phyloP scores from a whole-genome alignment of 2,888 invertebrate species.

The Lithosia quadra region DNA sequence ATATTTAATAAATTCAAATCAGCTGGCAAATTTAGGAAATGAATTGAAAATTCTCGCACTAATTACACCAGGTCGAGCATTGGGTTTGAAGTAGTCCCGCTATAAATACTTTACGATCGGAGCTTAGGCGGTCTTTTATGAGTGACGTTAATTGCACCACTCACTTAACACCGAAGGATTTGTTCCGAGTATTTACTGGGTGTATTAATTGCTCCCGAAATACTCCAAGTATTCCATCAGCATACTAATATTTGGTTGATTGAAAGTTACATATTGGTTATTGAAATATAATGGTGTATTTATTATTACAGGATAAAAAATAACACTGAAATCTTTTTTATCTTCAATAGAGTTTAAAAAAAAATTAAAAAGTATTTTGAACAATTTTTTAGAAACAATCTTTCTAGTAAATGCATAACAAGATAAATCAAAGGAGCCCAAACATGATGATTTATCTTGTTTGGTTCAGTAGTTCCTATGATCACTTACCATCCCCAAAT shows the following conservation, averaged over 20 bases:
- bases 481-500: too few relatives aligned
- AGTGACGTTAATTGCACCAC: slow-evolving; percentile 64
- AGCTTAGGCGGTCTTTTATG: slow-evolving; percentile 50
- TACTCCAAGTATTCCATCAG: slow-evolving; percentile 3
- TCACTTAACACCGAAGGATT: slow-evolving; percentile 39
- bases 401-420: too few relatives aligned
- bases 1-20: slow-evolving; percentile 7
- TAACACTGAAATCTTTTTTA: too few relatives aligned
- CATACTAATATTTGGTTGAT: neutral
- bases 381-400: too few relatives aligned
- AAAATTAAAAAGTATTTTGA: too few relatives aligned
- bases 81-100: slow-evolving; percentile 34
- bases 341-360: too few relatives aligned
- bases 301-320: too few relatives aligned
- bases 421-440: too few relatives aligned
- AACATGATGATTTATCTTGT: too few relatives aligned
- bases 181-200: slow-evolving; percentile 21
- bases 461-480: too few relatives aligned
- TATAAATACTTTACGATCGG: slow-evolving; percentile 44
- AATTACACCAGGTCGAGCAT: slow-evolving; percentile 28
- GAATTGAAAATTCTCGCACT: slow-evolving; percentile 24
- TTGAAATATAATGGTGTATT: neutral
- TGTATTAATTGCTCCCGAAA: slow-evolving; percentile 16
- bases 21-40: neutral
- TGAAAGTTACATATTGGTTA: neutral